Base-by-base conservation (phyloP, 2,113 vertebrate species). In the Myanophis thanlyinensis region DNA sequence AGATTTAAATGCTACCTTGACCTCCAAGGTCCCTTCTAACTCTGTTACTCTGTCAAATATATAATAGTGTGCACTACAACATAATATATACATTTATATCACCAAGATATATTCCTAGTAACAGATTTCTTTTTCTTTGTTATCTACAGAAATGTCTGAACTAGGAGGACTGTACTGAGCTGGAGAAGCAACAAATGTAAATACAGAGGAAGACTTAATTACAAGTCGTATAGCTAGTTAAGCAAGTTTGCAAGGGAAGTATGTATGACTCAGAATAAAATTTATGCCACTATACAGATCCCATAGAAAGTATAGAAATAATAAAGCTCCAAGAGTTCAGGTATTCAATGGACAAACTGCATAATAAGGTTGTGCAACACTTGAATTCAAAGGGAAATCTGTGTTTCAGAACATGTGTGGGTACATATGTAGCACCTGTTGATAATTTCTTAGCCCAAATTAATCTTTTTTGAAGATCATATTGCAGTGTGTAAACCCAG, bases 141-240 rank as follows among this genome's bases (percentile, higher is more conserved):
- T 20, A 73, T 73, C 44, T 52, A 87, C 4, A 51, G 59, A 92
- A 22, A 27, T 59, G 15, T 52, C 35, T 73, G 47, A 80, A 40
- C n/a, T 13, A 49, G 11, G 3, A 91, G n/a, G 25, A 53, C 35
- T 48, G 35, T n/a, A 80, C 23, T 73, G 35, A 48, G 12, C n/a
- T 51, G 51, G n/a, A 88, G 35, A 92, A 73, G 18, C 23, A 73
- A 23, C 47, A 88, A 88, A 51, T 27, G 25, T 80, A 88, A 51
- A 53, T 49, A 46, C 52, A 51, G 35, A 59, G 54, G 44, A 91
- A 88, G 35, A 46, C 44, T 30, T 73, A 91, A 87, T 87, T 91
- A 67, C n/a, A 88, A 52, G 86, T 52, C 4, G 85, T 88, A 91
- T n/a, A 52, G 91, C 91, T 88, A 73, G 91, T 92, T 92, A 52